Evolutionary conservation across 2,888 invertebrate species (phyloP).

Genomic region (Loripinus fragilis): DNA sequence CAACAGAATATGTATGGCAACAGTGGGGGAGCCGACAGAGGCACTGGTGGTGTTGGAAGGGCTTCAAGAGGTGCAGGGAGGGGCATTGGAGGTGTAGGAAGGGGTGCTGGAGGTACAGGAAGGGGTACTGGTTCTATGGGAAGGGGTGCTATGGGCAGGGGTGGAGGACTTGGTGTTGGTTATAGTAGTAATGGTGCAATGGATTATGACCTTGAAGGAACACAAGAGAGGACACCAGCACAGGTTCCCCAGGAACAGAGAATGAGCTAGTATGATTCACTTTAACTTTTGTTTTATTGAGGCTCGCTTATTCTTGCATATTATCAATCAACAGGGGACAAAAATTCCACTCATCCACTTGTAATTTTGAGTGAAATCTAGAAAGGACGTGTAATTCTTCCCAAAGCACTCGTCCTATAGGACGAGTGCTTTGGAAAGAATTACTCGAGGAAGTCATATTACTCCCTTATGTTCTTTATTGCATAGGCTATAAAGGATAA

Average conservation of each 20-base stretch:
- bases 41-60: background rate
- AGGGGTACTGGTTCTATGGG: background rate
- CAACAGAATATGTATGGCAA: constrained; percentile 2
- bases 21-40: background rate
- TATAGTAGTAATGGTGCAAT: background rate
- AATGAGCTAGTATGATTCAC: constrained; percentile 38
- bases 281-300: no score
- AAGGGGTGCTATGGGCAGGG: background rate
- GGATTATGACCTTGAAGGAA: background rate
- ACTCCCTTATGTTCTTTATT: no score
- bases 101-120: constrained; percentile 10
- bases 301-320: no score
- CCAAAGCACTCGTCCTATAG: no score
- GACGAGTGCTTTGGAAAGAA: no score
- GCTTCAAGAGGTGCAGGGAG: constrained; percentile 3
- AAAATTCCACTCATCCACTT: no score
- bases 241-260: constrained; percentile 33
- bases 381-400: no score
- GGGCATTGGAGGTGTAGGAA: background rate
- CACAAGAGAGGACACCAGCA: background rate
- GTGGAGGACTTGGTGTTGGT: background rate
- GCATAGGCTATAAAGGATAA: no score
- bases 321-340: no score
- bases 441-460: no score
- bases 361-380: no score